Conservation (phyloP, 2,113 vertebrate genomes). For the Caranx melampygus region DNA sequence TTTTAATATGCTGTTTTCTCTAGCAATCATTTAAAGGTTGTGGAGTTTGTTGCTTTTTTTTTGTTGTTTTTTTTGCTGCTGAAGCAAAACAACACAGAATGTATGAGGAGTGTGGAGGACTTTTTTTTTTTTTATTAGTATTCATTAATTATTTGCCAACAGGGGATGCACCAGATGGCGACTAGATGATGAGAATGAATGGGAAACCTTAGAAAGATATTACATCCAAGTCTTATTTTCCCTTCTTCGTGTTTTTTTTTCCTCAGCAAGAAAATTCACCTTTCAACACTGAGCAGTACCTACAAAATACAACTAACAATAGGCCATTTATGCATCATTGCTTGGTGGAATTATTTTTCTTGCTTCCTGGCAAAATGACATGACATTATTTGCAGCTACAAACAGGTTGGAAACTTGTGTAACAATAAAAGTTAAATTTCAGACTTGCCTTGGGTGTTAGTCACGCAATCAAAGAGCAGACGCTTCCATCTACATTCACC, state of each 20-base stretch:
- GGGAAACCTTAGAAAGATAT: conserved; percentile 5
- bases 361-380: conserved; percentile 21
- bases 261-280: background rate
- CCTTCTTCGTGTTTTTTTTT: background rate
- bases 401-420: conserved; percentile 11
- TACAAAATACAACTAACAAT: background rate
- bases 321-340: background rate
- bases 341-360: conserved; percentile 12
- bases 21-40: background rate
- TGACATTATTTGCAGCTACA: conserved; percentile 28
- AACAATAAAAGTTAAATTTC: conserved; percentile 41
- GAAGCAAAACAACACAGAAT: conserved; percentile 5
- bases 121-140: background rate
- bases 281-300: background rate
- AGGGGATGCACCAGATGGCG: conserved; percentile 11
- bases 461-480: conserved; percentile 11
- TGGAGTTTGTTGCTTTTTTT: too few species aligned
- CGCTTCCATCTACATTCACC: background rate
- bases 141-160: conserved; percentile 6
- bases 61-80: background rate
- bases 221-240: background rate
- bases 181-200: conserved; percentile 12
- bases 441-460: conserved; percentile 30
- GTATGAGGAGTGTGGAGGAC: background rate
- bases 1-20: conserved; percentile 28